Percentiles rank a stretch among this genome's conserved stretches.
Evolutionary conservation across 2,113 vertebrate genomes (phyloP).

Genomic region (Crotophaga sulcirostris): DNA sequence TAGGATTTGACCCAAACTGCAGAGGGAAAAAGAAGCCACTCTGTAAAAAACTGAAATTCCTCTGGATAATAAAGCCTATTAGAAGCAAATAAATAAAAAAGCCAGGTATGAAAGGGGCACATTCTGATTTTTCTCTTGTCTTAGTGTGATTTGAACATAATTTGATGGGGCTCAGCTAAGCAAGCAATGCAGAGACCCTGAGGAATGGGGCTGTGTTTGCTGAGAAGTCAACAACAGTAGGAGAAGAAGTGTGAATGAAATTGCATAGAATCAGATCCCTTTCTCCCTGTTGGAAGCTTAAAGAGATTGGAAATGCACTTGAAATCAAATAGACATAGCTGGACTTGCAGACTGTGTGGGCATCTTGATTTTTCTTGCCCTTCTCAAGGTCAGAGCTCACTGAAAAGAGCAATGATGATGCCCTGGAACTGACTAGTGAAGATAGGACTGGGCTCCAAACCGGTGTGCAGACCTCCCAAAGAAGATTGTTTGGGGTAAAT

Average conservation of each 20-base stretch:
- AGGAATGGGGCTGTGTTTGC: not conserved
- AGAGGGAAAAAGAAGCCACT: not conserved
- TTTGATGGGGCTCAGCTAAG: conserved; percentile 6
- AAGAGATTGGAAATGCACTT: not conserved
- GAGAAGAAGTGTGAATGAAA: conserved; percentile 24
- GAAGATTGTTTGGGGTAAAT: not conserved
- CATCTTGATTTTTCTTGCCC: not conserved
- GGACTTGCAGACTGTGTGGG: not conserved
- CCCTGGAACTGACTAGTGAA: not conserved
- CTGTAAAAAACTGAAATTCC: not conserved
- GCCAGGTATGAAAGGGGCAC: not conserved
- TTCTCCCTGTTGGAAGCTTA: conserved; percentile 40
- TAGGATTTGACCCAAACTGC: conserved; percentile 18
- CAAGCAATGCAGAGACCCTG: conserved; percentile 1
- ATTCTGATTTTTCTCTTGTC: not conserved
- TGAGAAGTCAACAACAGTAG: not conserved
- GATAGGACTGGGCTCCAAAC: not conserved
- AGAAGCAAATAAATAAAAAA: conserved; percentile 1
- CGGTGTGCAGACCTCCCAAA: not conserved
- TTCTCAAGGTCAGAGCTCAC: not conserved
- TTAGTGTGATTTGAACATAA: not conserved
- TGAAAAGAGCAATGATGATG: not conserved
- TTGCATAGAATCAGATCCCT: conserved; percentile 20
- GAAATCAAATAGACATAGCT: not conserved
- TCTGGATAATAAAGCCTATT: not conserved